Base-by-base conservation (phyloP, 1,140 invertebrate species). In the Drosophila sulfurigaster region DNA sequence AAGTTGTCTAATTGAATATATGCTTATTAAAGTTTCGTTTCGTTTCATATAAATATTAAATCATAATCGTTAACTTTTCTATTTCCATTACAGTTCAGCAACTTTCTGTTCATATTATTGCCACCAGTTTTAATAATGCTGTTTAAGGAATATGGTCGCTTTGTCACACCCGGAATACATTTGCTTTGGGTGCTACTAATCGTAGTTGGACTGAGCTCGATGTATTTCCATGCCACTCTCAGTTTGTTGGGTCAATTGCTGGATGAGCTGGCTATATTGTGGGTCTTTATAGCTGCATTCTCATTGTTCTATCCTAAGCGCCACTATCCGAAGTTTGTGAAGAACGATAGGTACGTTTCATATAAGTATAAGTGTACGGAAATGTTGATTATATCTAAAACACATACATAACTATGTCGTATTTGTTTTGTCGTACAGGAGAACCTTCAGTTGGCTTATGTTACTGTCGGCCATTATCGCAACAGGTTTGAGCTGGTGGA, bases 171-270 rank as follows among this genome's bases (percentile, higher is more conserved):
- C 56, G 96, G 95, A 11, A 96, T 97, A 73, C 95, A 97, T 93
- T 77, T 97, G 3, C 94, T 97, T 16, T 97, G 96, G 96, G 92
- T 95, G 5, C 92, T 97, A 60, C 86, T 97, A 38, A 96, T 97
- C 92, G 93, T 96, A 45, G 96, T 97, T 52, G 96, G 96, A n/a
- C 79, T 96, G 0, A 95, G 95, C 66, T 97, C 96, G 15, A 96
- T 96, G 57, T 97, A 97, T 90, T 97, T 97, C 90, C 96, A 97
- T 93, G 96, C 96, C 25, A 97, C 96, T 2, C 93, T 97, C 3
- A 96, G 96, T 81, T 93, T 97, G 78, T 94, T 97, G 77, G 96
- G 95, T 43, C 96, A 97, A 93, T 91, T 97, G 4, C 91, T 97
- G 30, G 96, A 97, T 93, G 96, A 97, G 91, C 91, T 97, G 43